Percentiles rank a stretch among this genome's conserved stretches.
Evolutionary conservation across 2,888 invertebrate species (phyloP).

Genomic region (Melanophora roralis): DNA sequence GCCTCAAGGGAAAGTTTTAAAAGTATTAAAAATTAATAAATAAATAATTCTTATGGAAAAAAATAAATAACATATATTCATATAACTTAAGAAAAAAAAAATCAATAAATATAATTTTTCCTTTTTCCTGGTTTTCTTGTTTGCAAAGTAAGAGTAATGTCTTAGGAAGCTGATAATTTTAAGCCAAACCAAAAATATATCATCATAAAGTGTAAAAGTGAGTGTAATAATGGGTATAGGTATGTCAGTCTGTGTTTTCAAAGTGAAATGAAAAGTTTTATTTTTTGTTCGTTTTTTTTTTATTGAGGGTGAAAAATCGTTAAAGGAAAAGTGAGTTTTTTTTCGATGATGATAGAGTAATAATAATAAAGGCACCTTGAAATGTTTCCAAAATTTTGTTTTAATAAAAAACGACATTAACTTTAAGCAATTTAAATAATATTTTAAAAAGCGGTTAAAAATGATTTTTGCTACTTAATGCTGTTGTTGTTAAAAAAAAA

Average conservation of each 20-base stretch:
- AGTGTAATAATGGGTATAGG: conserved; percentile 38
- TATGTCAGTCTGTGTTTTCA: conserved; percentile 26
- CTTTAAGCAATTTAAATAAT: too few species aligned
- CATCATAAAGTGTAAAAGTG: conserved; percentile 41
- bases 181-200: conserved; percentile 14
- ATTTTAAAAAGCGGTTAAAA: too few species aligned
- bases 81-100: conserved; percentile 15
- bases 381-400: conserved; percentile 39
- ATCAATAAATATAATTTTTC: background rate
- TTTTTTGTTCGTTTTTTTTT: conserved; percentile 43
- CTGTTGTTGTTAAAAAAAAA: background rate
- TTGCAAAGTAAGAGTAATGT: conserved; percentile 36
- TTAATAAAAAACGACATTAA: background rate
- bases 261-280: conserved; percentile 60
- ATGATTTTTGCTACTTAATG: too few species aligned
- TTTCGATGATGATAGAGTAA: conserved; percentile 27
- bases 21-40: conserved; percentile 7
- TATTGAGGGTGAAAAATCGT: conserved; percentile 62
- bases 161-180: conserved; percentile 53
- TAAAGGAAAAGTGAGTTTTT: conserved; percentile 61
- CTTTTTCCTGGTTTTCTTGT: background rate
- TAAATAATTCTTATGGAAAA: background rate
- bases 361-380: conserved; percentile 60
- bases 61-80: background rate
- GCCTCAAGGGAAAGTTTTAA: conserved; percentile 7